Evolutionary conservation across 2,888 invertebrate species (phyloP).

Genomic region (Cryptus armator): DNA sequence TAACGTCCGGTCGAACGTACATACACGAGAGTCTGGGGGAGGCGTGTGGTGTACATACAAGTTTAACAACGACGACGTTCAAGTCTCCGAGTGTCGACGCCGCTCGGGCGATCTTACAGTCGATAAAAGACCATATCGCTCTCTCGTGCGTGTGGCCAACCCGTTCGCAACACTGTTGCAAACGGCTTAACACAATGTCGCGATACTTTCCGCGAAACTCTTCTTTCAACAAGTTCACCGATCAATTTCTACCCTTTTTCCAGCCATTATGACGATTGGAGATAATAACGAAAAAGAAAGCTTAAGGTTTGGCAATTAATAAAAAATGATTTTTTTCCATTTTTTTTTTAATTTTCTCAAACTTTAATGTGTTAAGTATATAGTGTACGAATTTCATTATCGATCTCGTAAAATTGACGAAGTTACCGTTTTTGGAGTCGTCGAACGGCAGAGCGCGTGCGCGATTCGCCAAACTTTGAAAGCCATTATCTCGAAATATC

Average conservation of each 20-base stretch:
- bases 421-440: too few relatives aligned
- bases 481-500: neutral
- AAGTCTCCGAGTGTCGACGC: slow-evolving; percentile 30
- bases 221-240: neutral
- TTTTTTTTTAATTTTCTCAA: too few relatives aligned
- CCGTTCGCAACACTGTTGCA: neutral
- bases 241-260: neutral
- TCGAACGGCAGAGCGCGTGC: too few relatives aligned
- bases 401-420: too few relatives aligned
- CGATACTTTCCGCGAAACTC: neutral
- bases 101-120: slow-evolving; percentile 14
- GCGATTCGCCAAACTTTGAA: too few relatives aligned
- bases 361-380: too few relatives aligned
- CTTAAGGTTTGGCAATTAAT: too few relatives aligned
- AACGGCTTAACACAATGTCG: neutral
- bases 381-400: too few relatives aligned
- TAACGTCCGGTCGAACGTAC: slow-evolving; percentile 68
- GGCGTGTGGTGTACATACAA: neutral
- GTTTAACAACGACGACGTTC: slow-evolving; percentile 2
- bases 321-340: too few relatives aligned
- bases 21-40: slow-evolving; percentile 15
- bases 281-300: too few relatives aligned
- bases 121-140: slow-evolving; percentile 57
- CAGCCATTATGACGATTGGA: neutral
- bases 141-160: neutral